Evolutionary conservation across 2,113 vertebrate genomes (phyloP), one percentile per base, ranked within the genome.

Genomic region (Datnioides undecimradiatus): DNA sequence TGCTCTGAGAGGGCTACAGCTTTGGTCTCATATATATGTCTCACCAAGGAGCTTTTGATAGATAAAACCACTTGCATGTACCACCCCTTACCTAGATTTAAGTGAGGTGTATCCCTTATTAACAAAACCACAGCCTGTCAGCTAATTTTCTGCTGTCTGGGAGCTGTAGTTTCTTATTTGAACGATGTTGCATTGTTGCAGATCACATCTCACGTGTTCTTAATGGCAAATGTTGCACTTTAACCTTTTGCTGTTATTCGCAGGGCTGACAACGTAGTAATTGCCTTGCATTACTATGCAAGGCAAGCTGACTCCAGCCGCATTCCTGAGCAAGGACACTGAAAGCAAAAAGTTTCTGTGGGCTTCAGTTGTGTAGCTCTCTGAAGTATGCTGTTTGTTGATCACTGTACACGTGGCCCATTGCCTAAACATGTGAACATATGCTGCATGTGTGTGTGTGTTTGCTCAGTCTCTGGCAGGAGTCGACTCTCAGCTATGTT

Each of bases 401-500:
- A 74, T 71, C 55, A 8, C 19, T n/a, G 60, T 16, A 31, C 76
- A 70, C 14, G 70, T 83, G 72, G 49, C 25, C 41, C 25, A 54
- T 41, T 63, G 68, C 59, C 38, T 11, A 19, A 73, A 73, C 73
- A 67, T 82, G 73, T 79, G 76, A 77, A 66, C 63, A 68, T 83
- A 52, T 52, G 57, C 48, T 40, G 49, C 60, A 40, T 83, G 52
- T 31, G 62, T 43, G 69, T 65, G 73, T 52, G 73, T 55, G 54
- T 80, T n/a, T 82, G 73, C 62, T 67, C 62, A 21, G 59, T 40
- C 63, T 88, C 59, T 21, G 16, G 67, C 72, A 64, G 79, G 57
- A 77, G 74, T 82, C 76, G 64, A 65, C 80, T 73, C 86, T 78
- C 79, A 79, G 85, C 70, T 73, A 73, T 88, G 89, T 92, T 93